phyloP scores from a whole-genome alignment of 2,113 vertebrate genomes.

The Petroica traversi region DNA sequence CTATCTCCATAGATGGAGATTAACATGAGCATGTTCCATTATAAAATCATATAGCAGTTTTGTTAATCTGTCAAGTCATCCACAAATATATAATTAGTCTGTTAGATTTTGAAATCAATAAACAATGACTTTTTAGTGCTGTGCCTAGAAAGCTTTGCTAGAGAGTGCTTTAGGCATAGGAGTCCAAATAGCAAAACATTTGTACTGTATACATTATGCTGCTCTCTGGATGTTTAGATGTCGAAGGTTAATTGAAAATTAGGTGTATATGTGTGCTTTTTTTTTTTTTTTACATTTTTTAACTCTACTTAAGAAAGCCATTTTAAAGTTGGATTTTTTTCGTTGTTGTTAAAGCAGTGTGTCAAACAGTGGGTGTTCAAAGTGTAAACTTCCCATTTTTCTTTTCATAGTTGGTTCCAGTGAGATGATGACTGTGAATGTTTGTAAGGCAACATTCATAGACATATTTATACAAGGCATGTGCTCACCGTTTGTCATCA shows the following conservation, averaged over 20 bases:
- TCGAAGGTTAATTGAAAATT: slow-evolving; percentile 6
- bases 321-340: neutral
- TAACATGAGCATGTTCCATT: slow-evolving; percentile 65
- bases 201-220: neutral
- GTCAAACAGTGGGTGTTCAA: neutral
- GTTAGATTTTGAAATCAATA: slow-evolving; percentile 61
- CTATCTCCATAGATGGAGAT: slow-evolving; percentile 68
- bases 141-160: slow-evolving; percentile 16
- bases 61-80: slow-evolving; percentile 55
- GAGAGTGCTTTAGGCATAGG: slow-evolving; percentile 27
- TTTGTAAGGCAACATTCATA: slow-evolving; percentile 39
- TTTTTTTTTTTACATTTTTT: neutral
- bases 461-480: slow-evolving; percentile 55
- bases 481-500: slow-evolving; percentile 61
- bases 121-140: slow-evolving; percentile 38
- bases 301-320: neutral
- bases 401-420: neutral
- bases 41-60: slow-evolving; percentile 70
- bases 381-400: slow-evolving; percentile 2
- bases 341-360: neutral
- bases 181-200: slow-evolving; percentile 4
- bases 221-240: slow-evolving; percentile 3
- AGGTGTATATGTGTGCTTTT: neutral
- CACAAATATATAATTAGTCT: slow-evolving; percentile 74
- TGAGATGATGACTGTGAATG: neutral